phyloP scores from a whole-genome alignment of 2,888 invertebrate species.

The Catocala fraxini region DNA sequence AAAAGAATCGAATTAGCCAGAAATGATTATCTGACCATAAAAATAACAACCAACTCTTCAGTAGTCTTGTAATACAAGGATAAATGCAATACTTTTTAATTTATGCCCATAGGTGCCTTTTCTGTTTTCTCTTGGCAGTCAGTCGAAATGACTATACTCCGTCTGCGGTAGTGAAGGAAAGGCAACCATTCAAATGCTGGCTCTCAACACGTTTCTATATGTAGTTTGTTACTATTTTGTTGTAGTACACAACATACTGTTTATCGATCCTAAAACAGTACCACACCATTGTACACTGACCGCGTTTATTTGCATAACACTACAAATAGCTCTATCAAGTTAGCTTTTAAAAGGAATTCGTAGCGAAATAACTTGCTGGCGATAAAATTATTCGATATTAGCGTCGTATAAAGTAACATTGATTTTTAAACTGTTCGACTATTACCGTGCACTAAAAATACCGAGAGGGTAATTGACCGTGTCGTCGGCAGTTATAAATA shows the following conservation, averaged over 20 bases:
- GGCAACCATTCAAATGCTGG: too few relatives aligned
- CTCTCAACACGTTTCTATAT: too few relatives aligned
- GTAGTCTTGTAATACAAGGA: too few relatives aligned
- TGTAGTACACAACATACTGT: background rate
- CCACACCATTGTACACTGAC: constrained; percentile 1
- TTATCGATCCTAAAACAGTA: background rate
- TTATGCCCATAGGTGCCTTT: too few relatives aligned
- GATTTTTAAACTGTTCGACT: constrained; percentile 7
- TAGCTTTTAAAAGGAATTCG: constrained; percentile 9
- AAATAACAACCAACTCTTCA: too few relatives aligned
- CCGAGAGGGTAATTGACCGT: constrained; percentile 14
- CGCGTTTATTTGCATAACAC: constrained; percentile 1
- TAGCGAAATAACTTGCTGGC: constrained; percentile 2
- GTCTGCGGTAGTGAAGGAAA: too few relatives aligned
- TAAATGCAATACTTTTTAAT: too few relatives aligned
- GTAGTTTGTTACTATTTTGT: too few relatives aligned
- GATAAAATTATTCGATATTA: constrained; percentile 6
- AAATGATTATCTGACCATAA: too few relatives aligned
- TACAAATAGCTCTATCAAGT: constrained; percentile 9
- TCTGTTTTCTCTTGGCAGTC: too few relatives aligned
- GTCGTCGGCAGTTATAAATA: constrained; percentile 10
- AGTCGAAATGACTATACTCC: too few relatives aligned
- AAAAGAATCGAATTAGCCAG: too few relatives aligned
- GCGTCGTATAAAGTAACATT: constrained; percentile 5
- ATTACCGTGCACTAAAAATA: constrained; percentile 12